Evolutionary conservation across 2,797 vertebrate genomes (phyloP).

Genomic region (Lates japonicus): DNA sequence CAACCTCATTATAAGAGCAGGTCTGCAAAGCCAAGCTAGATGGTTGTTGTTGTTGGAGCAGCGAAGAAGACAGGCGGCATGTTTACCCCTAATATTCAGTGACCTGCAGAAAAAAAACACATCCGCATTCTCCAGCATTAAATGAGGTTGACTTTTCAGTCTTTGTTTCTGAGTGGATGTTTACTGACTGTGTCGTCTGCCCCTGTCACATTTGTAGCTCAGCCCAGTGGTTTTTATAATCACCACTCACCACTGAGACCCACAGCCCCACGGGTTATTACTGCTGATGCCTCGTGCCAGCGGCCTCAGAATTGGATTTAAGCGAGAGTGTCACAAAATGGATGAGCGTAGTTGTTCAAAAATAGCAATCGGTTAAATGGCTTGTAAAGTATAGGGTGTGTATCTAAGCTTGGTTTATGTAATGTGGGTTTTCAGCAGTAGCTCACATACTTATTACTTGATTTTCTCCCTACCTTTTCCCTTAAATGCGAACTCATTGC

Average conservation of each 20-base stretch:
- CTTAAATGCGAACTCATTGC: slow-evolving; percentile 36
- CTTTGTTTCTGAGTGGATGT: slow-evolving; percentile 46
- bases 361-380: slow-evolving; percentile 66
- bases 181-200: slow-evolving; percentile 41
- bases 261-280: slow-evolving; percentile 64
- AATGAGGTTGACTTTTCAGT: slow-evolving; percentile 42
- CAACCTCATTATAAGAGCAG: slow-evolving; percentile 53
- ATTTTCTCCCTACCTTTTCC: slow-evolving; percentile 31
- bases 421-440: slow-evolving; percentile 18
- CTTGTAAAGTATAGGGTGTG: slow-evolving; percentile 66
- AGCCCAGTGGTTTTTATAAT: slow-evolving; percentile 62
- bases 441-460: slow-evolving; percentile 9
- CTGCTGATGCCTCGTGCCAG: slow-evolving; percentile 57
- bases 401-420: slow-evolving; percentile 40
- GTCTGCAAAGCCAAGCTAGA: slow-evolving; percentile 34
- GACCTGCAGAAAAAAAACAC: slow-evolving; percentile 27
- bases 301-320: slow-evolving; percentile 74
- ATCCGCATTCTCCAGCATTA: slow-evolving; percentile 11
- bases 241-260: slow-evolving; percentile 58
- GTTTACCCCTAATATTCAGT: slow-evolving; percentile 34
- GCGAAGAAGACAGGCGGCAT: slow-evolving; percentile 7
- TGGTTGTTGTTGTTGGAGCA: slow-evolving; percentile 31
- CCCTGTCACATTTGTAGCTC: slow-evolving; percentile 50
- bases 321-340: slow-evolving; percentile 71
- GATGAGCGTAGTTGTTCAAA: slow-evolving; percentile 55